phyloP scores from a whole-genome alignment of 1,140 invertebrate species.

The Rhagoletis zephyria region DNA sequence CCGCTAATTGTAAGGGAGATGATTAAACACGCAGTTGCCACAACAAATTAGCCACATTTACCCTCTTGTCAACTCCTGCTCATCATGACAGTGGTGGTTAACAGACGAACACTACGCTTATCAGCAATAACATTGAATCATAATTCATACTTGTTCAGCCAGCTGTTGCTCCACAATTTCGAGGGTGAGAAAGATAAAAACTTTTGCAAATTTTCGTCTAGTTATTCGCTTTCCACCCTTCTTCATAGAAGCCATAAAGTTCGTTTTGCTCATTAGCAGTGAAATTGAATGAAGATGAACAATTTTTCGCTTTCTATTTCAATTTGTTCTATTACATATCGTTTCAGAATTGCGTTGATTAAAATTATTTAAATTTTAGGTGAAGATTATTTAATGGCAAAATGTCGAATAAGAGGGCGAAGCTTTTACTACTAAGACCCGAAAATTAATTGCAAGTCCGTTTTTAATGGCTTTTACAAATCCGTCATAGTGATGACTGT shows the following conservation, averaged over 20 bases:
- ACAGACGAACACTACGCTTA: background rate
- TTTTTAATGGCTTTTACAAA: too few relatives aligned
- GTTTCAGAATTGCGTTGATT: too few relatives aligned
- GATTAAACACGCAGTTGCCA: background rate
- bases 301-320: background rate
- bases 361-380: too few relatives aligned
- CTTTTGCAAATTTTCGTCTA: background rate
- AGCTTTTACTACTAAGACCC: too few relatives aligned
- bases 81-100: background rate
- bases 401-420: too few relatives aligned
- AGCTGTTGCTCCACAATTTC: background rate
- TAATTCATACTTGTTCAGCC: background rate
- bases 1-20: too few relatives aligned
- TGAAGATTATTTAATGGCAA: too few relatives aligned
- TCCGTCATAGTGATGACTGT: too few relatives aligned
- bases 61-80: background rate
- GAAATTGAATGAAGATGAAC: background rate
- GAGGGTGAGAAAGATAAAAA: background rate
- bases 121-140: background rate
- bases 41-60: background rate
- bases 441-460: too few relatives aligned
- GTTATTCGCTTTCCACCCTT: background rate
- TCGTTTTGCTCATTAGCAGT: background rate
- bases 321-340: too few relatives aligned
- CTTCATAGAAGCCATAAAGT: background rate